phyloP scores from a whole-genome alignment of 2,888 invertebrate genomes.

The Pilophorus perplexus region DNA sequence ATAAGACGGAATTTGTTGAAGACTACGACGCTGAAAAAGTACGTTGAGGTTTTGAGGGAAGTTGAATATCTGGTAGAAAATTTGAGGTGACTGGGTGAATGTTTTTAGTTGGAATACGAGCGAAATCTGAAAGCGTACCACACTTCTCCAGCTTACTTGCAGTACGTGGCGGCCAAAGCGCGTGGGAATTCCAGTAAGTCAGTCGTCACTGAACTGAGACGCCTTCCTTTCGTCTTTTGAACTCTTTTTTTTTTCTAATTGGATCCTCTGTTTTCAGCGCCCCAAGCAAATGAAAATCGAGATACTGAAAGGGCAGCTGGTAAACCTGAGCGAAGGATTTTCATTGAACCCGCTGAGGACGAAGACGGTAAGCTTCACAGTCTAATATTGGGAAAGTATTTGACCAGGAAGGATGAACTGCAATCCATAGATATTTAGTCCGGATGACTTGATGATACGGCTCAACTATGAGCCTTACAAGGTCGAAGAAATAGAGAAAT shows the following conservation, averaged over 20 bases:
- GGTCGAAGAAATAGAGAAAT: too few species aligned
- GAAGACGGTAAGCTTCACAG: constrained; percentile 68
- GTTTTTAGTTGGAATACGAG: constrained; percentile 73
- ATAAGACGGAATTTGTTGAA: constrained; percentile 89
- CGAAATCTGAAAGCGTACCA: constrained; percentile 92
- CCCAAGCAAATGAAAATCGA: constrained; percentile 37
- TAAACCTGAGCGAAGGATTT: constrained; percentile 67
- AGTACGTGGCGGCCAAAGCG: constrained; percentile 90
- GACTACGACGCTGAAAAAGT: constrained; percentile 95
- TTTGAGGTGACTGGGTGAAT: too few species aligned
- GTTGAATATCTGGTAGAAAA: too few species aligned
- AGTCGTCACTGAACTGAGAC: too few species aligned
- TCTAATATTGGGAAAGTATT: too few species aligned
- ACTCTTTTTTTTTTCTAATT: not conserved
- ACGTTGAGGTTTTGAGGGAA: not conserved
- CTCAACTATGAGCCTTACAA: too few species aligned
- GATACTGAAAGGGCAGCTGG: constrained; percentile 52
- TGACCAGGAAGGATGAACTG: too few species aligned
- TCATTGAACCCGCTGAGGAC: constrained; percentile 95
- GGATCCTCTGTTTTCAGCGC: constrained; percentile 2
- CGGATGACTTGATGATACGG: too few species aligned
- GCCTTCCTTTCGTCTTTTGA: too few species aligned
- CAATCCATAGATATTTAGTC: too few species aligned
- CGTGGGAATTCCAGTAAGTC: constrained; percentile 65
- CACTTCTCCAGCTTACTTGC: constrained; percentile 90